phyloP scores from a whole-genome alignment of 1,140 invertebrate genomes.

The Adelges cooleyi region DNA sequence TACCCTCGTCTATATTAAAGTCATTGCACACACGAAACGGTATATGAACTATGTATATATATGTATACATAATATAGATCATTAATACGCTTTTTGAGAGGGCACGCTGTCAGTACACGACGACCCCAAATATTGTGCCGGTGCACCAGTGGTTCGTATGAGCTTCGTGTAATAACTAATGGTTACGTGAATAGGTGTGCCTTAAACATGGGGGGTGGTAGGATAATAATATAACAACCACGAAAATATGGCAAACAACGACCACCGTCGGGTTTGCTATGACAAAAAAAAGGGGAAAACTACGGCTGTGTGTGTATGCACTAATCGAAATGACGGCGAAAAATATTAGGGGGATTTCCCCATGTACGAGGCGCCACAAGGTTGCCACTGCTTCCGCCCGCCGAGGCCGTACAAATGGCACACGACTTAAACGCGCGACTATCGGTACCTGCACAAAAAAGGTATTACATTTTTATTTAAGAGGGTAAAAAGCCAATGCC shows the following conservation, averaged over 20 bases:
- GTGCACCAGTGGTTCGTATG: conserved; percentile 9
- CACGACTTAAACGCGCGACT: background rate
- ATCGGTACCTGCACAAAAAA: conserved; percentile 11
- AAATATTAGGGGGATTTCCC: conserved; percentile 26
- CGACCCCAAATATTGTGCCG: background rate
- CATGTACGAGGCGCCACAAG: background rate
- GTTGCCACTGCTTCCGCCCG: background rate
- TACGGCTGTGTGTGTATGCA: background rate
- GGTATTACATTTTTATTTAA: conserved; percentile 22
- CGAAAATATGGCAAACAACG: conserved; percentile 22
- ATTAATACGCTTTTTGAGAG: conserved; percentile 18
- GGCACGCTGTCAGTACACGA: background rate
- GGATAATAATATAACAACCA: background rate
- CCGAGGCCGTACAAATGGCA: conserved; percentile 24
- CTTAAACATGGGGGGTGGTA: background rate
- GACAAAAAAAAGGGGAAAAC: background rate
- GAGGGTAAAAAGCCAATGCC: conserved; percentile 2
- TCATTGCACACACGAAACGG: no score
- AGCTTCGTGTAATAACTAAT: conserved; percentile 26
- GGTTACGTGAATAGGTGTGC: conserved; percentile 19
- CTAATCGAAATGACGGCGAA: conserved; percentile 8
- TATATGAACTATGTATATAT: background rate
- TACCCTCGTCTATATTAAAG: no score
- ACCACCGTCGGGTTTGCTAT: background rate
- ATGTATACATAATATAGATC: background rate